Evolutionary conservation across 2,888 invertebrate genomes (phyloP), one percentile per base, ranked within the genome.

Genomic region (Liposcelis brunnea): DNA sequence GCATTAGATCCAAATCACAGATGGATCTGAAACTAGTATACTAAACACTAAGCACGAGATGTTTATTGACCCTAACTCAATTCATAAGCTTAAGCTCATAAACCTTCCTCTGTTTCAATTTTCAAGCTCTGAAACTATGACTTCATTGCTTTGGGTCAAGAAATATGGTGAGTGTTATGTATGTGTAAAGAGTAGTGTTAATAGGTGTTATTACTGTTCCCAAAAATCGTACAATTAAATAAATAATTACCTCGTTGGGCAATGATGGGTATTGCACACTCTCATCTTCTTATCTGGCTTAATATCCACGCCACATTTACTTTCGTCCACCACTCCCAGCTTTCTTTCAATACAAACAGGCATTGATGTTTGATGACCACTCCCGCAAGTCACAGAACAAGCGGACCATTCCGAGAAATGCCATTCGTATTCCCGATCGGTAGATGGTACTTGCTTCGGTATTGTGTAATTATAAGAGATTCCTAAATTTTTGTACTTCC

Each of bases 211-310:
- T n/a, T n/a, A n/a, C n/a, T 32, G 10, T 32, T 32, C 32, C 32
- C 32, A 10, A n/a, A 32, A 32, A n/a, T n/a, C n/a, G n/a, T n/a
- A n/a, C n/a, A n/a, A n/a, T n/a, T 15, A 18, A 11, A 31, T 16
- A 14, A 21, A 21, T 35, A 5, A 31, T 12, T 42, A 49, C 47
- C 48, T 48, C 38, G 77, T 72, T 8, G 77, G 77, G 59, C 79
- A 77, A 32, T 70, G 67, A 52, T 74, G 71, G 48, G 67, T 68
- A 57, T 75, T 77, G 59, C 86, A 86, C 36, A 67, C 65, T 51
- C 77, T 69, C 57, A 72, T 70, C 54, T 73, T 64, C 52, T 77
- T 74, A 36, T 66, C 64, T 16, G 76, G 76, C 14, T 70, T 69
- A 49, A 69, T 67, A 48, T 62, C 61, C 51, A 59, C 60, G 31